Conservation (phyloP, 2,113 vertebrate species). For the Psammodynastes pulverulentus region DNA sequence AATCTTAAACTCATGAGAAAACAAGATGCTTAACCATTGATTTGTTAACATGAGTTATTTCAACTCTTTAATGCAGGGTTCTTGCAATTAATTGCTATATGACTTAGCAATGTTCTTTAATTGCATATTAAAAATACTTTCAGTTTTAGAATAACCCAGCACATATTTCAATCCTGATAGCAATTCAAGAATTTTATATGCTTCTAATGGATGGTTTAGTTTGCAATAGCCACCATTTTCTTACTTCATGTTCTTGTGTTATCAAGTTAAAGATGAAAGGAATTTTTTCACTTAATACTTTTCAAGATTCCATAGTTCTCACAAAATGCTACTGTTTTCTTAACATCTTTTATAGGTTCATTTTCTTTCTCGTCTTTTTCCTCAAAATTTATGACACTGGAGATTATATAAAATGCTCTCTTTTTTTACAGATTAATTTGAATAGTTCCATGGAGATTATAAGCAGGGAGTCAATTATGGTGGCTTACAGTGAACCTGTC, state of each 20-base stretch:
- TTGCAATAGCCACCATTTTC: not conserved
- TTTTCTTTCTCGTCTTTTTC: not conserved
- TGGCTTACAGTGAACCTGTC: constrained; percentile 83
- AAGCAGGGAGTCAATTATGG: constrained; percentile 77
- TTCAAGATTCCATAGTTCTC: not conserved
- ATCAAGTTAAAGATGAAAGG: not conserved
- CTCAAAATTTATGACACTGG: constrained; percentile 2
- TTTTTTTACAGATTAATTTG: constrained; percentile 80
- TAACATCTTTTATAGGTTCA: not conserved
- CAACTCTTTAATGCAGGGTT: not conserved
- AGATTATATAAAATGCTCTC: constrained; percentile 28
- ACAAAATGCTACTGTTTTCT: not conserved
- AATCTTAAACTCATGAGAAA: not conserved
- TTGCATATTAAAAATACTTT: not conserved
- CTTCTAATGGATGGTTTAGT: not conserved
- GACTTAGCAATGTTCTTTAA: not conserved
- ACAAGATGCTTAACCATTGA: not conserved
- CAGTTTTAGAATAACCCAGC: not conserved
- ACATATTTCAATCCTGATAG: not conserved
- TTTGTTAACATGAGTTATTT: not conserved
- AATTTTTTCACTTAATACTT: not conserved
- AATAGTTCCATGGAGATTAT: constrained; percentile 76
- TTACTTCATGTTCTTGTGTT: not conserved
- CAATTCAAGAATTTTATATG: not conserved
- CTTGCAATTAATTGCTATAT: not conserved